Percentiles rank a stretch among this genome's conserved stretches.
These are phyloP conservation scores for Spatulosminthurus flaviceps DNA, from an alignment of 2,888 invertebrate genomes.

Conservation along the genomic window DNA sequence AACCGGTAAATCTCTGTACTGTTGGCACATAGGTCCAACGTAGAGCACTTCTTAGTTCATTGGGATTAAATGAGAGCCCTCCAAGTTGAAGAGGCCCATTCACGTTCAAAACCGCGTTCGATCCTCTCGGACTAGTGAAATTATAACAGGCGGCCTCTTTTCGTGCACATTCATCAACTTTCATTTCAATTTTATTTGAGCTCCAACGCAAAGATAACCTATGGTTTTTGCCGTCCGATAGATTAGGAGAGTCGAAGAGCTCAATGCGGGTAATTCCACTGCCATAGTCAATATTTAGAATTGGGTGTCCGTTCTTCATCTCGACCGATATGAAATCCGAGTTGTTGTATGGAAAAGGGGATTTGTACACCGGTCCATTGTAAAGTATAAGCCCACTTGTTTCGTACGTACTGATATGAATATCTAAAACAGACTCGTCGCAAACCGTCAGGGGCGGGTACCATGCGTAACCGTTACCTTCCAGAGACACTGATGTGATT, in stretches of 20 bases:
- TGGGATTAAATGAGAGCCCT: conserved; percentile 64
- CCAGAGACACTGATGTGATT: conserved; percentile 85
- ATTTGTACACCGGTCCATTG: conserved; percentile 75
- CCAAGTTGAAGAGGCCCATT: conserved; percentile 87
- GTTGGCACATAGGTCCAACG: conserved; percentile 69
- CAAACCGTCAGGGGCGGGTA: conserved; percentile 89
- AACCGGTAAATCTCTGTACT: conserved; percentile 81
- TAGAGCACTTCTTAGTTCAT: conserved; percentile 51
- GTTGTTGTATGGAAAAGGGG: conserved; percentile 49
- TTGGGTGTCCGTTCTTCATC: conserved; percentile 81
- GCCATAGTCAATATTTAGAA: conserved; percentile 87
- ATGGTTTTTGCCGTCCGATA: conserved; percentile 88
- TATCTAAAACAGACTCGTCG: conserved; percentile 80
- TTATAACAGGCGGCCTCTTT: conserved; percentile 56
- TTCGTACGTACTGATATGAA: conserved; percentile 81
- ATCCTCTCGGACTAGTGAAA: conserved; percentile 70
- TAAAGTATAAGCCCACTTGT: conserved; percentile 89
- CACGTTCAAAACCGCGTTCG: conserved; percentile 79
- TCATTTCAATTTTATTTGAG: conserved; percentile 58
- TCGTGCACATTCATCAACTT: conserved; percentile 60
- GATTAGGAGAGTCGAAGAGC: conserved; percentile 73
- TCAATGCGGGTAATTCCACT: conserved; percentile 79
- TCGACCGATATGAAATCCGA: conserved; percentile 90
- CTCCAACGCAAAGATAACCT: conserved; percentile 80
- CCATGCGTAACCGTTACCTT: conserved; percentile 92